phyloP scores from a whole-genome alignment of 2,113 vertebrate species.

The Centropus bengalensis region DNA sequence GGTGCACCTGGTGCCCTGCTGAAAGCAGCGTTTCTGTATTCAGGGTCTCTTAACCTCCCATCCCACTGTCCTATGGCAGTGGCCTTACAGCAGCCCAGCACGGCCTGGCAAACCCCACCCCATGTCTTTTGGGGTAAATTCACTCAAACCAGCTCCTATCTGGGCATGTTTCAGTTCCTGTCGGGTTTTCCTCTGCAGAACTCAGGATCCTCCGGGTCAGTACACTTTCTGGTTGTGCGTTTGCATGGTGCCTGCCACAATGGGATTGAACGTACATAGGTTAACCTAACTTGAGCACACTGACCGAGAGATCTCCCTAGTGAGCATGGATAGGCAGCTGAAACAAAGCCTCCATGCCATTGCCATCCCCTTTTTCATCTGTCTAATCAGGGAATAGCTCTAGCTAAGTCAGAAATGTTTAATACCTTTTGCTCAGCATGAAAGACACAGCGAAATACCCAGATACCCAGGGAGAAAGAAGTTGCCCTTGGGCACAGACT shows the following conservation, averaged over 20 bases:
- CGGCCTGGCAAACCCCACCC: rapidly evolving
- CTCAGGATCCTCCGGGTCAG: not conserved
- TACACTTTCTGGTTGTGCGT: not conserved
- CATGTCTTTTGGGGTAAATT: not conserved
- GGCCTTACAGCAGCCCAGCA: not conserved
- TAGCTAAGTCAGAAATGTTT: not conserved
- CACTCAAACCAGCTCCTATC: not conserved
- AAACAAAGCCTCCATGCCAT: not conserved
- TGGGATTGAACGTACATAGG: rapidly evolving
- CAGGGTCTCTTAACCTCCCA: not conserved
- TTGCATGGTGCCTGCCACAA: not conserved
- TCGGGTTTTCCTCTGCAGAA: not conserved
- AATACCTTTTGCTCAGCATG: not conserved
- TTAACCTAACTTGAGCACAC: not conserved
- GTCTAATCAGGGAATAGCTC: not conserved
- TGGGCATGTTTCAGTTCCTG: not conserved
- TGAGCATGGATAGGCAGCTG: not conserved
- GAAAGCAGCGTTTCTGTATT: not conserved
- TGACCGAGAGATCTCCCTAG: not conserved
- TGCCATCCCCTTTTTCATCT: not conserved
- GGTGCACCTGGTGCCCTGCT: not conserved
- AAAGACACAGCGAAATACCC: not conserved
- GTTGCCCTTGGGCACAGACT: not conserved
- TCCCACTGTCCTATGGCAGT: not conserved
- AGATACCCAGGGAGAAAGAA: slow-evolving; percentile 8